Evolutionary conservation across 2,797 vertebrate species (phyloP).

Genomic region (Scarus forsteni): DNA sequence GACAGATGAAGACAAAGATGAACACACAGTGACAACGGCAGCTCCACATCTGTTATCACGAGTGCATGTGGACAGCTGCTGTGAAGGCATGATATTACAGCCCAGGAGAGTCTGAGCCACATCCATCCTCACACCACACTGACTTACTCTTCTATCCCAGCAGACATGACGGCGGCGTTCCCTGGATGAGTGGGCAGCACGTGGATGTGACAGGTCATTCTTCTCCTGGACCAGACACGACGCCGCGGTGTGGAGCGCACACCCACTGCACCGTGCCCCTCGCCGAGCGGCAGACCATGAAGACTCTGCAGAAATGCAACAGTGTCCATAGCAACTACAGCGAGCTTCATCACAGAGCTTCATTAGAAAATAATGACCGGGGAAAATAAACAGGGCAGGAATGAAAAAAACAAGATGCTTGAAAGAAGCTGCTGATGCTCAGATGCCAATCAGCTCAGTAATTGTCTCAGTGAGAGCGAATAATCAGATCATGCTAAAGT

Average conservation of each 20-base stretch:
- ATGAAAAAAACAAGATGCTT: background rate
- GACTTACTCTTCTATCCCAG: conserved; percentile 18
- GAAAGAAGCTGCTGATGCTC: background rate
- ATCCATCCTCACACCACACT: conserved; percentile 16
- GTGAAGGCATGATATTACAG: conserved; percentile 49
- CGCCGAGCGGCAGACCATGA: conserved; percentile 4
- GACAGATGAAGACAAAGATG: conserved; percentile 36
- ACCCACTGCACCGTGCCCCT: conserved; percentile 14
- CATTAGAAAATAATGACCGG: conserved; percentile 3
- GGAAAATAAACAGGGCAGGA: background rate
- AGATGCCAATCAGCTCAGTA: background rate
- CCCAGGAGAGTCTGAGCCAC: conserved; percentile 47
- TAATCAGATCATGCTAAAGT: background rate
- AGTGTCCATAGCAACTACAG: conserved; percentile 58
- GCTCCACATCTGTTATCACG: conserved; percentile 36
- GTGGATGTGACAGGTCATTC: conserved; percentile 52
- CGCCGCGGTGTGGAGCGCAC: conserved; percentile 28
- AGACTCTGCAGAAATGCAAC: conserved; percentile 20
- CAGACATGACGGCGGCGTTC: conserved; percentile 42
- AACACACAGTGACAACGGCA: conserved; percentile 14
- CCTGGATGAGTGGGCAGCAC: conserved; percentile 46
- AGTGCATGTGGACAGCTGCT: conserved; percentile 29
- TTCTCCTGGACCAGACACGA: conserved; percentile 45
- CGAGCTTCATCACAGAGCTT: conserved; percentile 2
- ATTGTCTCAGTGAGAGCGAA: background rate